Conservation (phyloP, 2,113 vertebrate species). For the Microcebus ravelobensis region DNA sequence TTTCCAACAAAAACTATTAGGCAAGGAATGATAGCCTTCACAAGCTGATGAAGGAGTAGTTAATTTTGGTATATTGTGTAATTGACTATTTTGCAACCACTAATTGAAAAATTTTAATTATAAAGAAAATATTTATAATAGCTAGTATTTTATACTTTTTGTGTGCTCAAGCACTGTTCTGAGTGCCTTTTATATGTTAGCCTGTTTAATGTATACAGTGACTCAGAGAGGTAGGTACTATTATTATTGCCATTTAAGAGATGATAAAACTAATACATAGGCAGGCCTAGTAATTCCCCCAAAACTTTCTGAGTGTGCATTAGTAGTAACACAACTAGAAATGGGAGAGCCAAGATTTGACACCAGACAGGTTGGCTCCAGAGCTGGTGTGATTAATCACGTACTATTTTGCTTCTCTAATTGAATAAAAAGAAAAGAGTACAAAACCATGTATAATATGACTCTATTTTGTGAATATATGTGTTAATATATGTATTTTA, state of each 20-base stretch:
- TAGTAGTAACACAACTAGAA: neutral
- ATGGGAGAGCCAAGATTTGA: neutral
- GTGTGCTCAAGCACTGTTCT: neutral
- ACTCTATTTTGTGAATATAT: neutral
- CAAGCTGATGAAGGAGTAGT: neutral
- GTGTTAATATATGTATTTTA: neutral
- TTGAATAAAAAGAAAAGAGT: neutral
- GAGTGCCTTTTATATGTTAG: neutral
- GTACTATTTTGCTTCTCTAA: neutral
- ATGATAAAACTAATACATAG: neutral
- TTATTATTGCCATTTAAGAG: conserved; percentile 20
- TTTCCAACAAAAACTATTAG: conserved; percentile 10
- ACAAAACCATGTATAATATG: neutral
- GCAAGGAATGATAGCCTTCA: conserved; percentile 17
- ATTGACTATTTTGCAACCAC: neutral
- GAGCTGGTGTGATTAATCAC: neutral
- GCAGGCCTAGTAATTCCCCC: neutral
- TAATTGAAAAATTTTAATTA: neutral
- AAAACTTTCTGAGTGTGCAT: neutral
- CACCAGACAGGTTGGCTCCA: neutral
- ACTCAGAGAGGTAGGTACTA: neutral
- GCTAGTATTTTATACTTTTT: neutral
- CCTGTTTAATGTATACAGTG: neutral
- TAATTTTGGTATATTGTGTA: neutral
- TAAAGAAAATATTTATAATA: neutral